Conservation (phyloP, 2,888 invertebrate genomes). For the Alloscopus bannaensis region DNA sequence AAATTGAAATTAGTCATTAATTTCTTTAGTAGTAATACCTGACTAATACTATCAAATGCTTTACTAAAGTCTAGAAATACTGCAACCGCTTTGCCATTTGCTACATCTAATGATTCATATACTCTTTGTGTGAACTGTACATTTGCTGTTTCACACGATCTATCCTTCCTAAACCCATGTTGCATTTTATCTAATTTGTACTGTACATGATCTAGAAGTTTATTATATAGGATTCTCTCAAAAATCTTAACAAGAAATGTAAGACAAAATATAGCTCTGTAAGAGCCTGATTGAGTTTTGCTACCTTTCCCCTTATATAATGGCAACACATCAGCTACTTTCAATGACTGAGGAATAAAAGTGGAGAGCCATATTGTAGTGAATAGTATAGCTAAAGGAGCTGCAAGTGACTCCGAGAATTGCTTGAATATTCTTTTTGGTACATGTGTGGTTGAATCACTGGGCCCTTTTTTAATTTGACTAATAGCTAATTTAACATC, state of each 20-base stretch:
- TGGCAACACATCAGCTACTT: slow-evolving; percentile 23
- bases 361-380: background rate
- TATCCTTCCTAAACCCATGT: slow-evolving; percentile 37
- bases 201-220: background rate
- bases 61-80: slow-evolving; percentile 49
- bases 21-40: slow-evolving; percentile 9
- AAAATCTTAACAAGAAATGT: slow-evolving; percentile 37
- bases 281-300: slow-evolving; percentile 5
- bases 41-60: slow-evolving; percentile 41
- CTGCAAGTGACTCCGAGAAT: background rate
- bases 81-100: slow-evolving; percentile 26
- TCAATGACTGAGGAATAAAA: background rate
- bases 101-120: slow-evolving; percentile 25
- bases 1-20: background rate
- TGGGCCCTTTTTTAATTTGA: background rate
- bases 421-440: background rate
- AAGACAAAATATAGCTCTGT: slow-evolving; percentile 37
- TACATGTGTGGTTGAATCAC: background rate
- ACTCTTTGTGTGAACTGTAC: slow-evolving; percentile 35
- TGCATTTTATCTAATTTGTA: slow-evolving; percentile 9
- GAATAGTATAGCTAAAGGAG: background rate
- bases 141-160: slow-evolving; percentile 49
- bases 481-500: background rate
- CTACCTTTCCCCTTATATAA: slow-evolving; percentile 41
- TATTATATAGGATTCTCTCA: slow-evolving; percentile 36